phyloP scores from a whole-genome alignment of 2,797 vertebrate genomes.

The Bufotes viridis region DNA sequence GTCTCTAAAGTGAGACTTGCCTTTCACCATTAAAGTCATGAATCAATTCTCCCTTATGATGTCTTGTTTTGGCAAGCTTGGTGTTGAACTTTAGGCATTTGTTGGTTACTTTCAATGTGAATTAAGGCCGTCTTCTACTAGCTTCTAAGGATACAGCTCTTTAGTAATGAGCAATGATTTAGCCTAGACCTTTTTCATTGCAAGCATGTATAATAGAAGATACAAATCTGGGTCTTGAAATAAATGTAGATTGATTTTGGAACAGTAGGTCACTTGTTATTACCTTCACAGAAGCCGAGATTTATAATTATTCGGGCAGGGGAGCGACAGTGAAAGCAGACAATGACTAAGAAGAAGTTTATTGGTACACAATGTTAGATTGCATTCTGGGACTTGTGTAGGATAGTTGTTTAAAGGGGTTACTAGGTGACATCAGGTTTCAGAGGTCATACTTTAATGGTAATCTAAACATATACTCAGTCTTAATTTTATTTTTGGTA shows the following conservation, averaged over 20 bases:
- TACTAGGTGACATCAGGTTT: neutral
- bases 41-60: slow-evolving; percentile 34
- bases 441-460: no score
- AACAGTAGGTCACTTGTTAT: slow-evolving; percentile 29
- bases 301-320: slow-evolving; percentile 7
- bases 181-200: neutral
- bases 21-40: slow-evolving; percentile 45
- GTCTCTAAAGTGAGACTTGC: neutral
- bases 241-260: slow-evolving; percentile 34
- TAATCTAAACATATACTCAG: no score
- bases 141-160: neutral
- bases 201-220: slow-evolving; percentile 5
- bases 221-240: slow-evolving; percentile 18
- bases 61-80: slow-evolving; percentile 23
- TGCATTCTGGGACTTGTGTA: neutral
- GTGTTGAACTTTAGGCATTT: slow-evolving; percentile 18
- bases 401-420: neutral
- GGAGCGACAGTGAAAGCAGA: neutral
- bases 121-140: slow-evolving; percentile 4
- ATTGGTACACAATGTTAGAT: neutral
- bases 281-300: neutral
- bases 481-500: no score
- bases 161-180: slow-evolving; percentile 13
- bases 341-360: neutral
- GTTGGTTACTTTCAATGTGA: slow-evolving; percentile 40